Base-by-base conservation (phyloP, 2,113 vertebrate genomes). In the Lanius collurio region DNA sequence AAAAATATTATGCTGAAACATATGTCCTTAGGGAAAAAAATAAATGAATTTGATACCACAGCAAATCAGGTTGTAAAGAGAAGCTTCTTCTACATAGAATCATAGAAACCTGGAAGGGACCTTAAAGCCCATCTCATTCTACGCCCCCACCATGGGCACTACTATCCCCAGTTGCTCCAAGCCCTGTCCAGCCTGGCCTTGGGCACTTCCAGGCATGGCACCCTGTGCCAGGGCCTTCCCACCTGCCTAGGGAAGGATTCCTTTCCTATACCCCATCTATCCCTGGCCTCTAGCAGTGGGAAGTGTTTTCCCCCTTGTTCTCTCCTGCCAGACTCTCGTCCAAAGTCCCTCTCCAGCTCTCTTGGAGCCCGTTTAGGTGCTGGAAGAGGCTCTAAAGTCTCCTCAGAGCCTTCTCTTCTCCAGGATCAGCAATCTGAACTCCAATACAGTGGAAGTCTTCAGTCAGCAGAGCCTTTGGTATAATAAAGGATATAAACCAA, bases 1-100 rank as follows among this genome's bases (percentile, higher is more conserved):
- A 75, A 85, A 71, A 44, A 13, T 8, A 15, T 8, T 73, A 11
- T 35, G 31, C 17, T 26, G 37, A 68, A 83, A 8, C 4, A 1
- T 19, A 5, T 0, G 0, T 55, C 27, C 9, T n/a, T 60, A 21
- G 31, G 11, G 2, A 2, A 8, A 23, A 46, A 39, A 31, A 47
- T 3, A 56, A n/a, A 1, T 18, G 22, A 23, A 28, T 56, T 68
- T 46, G 13, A 17, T 82, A 33, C n/a, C 6, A 7, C 7, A 33
- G 77, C 71, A 85, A 77, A n/a, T 20, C 1, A 13, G 12, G 8
- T 49, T 62, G 47, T 53, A 77, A 62, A 70, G 15, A 69, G 15
- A 69, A 64, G 7, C n/a, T 56, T 35, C 21, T 64, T 62, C 33
- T 83, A 2, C 37, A 21, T 0, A 30, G 52, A 52, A 28, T 44